Conservation (phyloP, 2,113 vertebrate genomes). For the Lepus europaeus region DNA sequence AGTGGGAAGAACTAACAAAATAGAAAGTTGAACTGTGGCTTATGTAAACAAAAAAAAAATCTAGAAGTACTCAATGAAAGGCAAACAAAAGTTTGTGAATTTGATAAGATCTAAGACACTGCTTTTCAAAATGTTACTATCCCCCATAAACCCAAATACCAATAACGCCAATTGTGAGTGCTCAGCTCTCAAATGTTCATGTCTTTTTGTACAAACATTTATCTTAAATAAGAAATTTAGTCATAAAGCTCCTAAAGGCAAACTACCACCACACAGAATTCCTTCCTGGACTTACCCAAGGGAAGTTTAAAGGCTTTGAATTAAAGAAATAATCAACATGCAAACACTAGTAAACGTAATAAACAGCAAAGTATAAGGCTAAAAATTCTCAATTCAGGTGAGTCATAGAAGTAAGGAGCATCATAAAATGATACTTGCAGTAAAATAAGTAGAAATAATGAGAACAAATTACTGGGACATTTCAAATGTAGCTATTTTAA, state of each 20-base stretch:
- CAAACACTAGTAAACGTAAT: not conserved
- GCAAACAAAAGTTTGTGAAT: not conserved
- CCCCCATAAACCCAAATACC: not conserved
- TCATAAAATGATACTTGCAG: not conserved
- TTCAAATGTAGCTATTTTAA: not conserved
- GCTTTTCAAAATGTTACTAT: not conserved
- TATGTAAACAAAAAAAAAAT: not conserved
- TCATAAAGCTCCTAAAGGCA: not conserved
- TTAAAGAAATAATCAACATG: not conserved
- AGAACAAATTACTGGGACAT: constrained; percentile 12
- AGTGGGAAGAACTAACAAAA: constrained; percentile 1
- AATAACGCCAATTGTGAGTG: not conserved
- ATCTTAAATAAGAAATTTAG: not conserved
- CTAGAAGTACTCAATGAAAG: not conserved
- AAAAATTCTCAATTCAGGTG: not conserved
- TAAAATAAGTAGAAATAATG: not conserved
- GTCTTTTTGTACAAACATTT: not conserved
- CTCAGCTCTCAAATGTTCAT: constrained; percentile 4
- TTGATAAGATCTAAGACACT: not conserved
- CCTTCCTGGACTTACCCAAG: not conserved
- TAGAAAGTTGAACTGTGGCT: not conserved
- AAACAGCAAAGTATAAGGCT: not conserved
- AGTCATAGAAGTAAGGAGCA: not conserved
- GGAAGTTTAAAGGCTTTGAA: not conserved
- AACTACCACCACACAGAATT: not conserved